Conservation (phyloP, 1,140 invertebrate genomes). For the Bombus terrestris region DNA sequence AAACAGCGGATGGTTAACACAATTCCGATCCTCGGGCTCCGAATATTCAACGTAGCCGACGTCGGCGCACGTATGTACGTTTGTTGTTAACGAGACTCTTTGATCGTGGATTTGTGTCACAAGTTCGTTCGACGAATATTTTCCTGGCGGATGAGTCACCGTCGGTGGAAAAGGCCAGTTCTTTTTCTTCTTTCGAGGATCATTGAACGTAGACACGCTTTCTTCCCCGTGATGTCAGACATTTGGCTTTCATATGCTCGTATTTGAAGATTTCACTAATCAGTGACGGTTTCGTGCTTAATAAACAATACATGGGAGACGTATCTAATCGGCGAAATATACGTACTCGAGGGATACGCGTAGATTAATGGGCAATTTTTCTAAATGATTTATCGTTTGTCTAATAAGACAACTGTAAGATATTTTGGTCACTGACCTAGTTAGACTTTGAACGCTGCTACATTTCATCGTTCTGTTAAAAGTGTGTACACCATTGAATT, state of each 20-base stretch:
- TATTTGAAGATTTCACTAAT: neutral
- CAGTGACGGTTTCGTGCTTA: too few species aligned
- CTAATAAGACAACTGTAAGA: neutral
- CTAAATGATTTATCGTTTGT: neutral
- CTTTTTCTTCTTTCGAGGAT: conserved; percentile 12
- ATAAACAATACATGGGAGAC: too few species aligned
- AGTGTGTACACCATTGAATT: too few species aligned
- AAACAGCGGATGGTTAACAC: conserved; percentile 35
- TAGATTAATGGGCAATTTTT: neutral
- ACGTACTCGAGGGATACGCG: too few species aligned
- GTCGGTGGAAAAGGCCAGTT: neutral
- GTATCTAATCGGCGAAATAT: too few species aligned
- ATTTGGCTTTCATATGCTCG: neutral
- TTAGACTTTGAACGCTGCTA: too few species aligned
- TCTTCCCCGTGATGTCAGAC: neutral
- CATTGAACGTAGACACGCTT: conserved; percentile 29
- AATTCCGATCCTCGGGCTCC: conserved; percentile 28
- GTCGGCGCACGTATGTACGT: neutral
- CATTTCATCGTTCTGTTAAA: too few species aligned
- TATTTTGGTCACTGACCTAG: too few species aligned
- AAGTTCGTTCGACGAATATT: conserved; percentile 4
- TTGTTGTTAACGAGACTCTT: conserved; percentile 44
- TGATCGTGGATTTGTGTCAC: conserved; percentile 41
- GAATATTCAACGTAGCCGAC: conserved; percentile 53
- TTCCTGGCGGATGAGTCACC: neutral